These are phyloP conservation scores for Vultur gryphus DNA, from an alignment of 2,797 vertebrate species.

Conservation along the genomic window DNA sequence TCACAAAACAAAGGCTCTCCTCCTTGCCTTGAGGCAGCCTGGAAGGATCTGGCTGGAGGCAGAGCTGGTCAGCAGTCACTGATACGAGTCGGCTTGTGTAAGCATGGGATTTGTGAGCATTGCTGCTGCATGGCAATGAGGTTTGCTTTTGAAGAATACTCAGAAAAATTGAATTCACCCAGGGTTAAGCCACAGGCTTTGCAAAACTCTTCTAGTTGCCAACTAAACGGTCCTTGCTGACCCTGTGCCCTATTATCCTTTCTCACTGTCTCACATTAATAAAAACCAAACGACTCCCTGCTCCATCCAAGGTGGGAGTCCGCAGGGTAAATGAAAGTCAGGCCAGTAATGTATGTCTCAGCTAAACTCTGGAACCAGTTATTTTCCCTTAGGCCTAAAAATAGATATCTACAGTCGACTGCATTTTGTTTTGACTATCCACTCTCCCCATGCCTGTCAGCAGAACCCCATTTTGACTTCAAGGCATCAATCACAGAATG, in stretches of 20 bases:
- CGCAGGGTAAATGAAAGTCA: neutral
- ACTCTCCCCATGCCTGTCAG: neutral
- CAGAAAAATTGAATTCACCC: neutral
- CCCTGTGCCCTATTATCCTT: neutral
- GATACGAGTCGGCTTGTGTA: rapidly evolving
- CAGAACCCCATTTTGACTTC: neutral
- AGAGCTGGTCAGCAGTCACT: neutral
- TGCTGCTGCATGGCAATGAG: neutral
- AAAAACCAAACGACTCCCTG: neutral
- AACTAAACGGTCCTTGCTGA: neutral
- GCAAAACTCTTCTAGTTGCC: neutral
- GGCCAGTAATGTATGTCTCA: neutral
- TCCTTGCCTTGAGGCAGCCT: neutral
- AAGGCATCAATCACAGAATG: neutral
- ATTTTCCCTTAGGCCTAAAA: neutral
- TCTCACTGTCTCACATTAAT: neutral
- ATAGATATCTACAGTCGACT: neutral
- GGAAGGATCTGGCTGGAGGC: neutral
- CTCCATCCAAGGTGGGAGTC: neutral
- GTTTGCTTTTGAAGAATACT: neutral
- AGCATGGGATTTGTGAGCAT: neutral
- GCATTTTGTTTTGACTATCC: neutral
- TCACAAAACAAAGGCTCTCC: neutral
- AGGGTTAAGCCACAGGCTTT: neutral
- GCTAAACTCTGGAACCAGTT: neutral